phyloP scores from a whole-genome alignment of 2,888 invertebrate species.

The Drosophila phalerata region DNA sequence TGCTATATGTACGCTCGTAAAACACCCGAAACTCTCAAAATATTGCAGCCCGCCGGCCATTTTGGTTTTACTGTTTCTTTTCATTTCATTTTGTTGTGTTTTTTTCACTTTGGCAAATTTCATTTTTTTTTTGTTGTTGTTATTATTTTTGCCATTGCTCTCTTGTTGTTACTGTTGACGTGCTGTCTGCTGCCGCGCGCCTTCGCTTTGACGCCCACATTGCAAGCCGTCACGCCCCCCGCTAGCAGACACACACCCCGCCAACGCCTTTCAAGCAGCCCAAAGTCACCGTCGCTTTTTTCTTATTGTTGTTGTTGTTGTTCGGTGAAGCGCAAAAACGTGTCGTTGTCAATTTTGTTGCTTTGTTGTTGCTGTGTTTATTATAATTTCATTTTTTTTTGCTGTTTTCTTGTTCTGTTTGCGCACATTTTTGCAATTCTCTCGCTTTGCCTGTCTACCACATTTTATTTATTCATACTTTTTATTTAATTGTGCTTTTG shows the following conservation, averaged over 20 bases:
- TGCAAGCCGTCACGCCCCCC: conserved; percentile 30
- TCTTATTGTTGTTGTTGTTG: conserved; percentile 25
- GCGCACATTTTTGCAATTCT: conserved; percentile 41
- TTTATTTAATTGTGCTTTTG: neutral
- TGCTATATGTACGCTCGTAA: conserved; percentile 1
- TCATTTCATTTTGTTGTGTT: neutral
- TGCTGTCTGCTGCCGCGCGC: conserved; percentile 66
- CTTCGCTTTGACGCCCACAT: conserved; percentile 51
- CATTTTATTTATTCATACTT: conserved; percentile 21
- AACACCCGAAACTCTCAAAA: conserved; percentile 62
- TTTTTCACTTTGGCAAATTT: conserved; percentile 64
- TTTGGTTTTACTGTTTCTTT: conserved; percentile 60
- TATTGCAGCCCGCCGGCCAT: conserved; percentile 71
- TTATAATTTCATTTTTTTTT: conserved; percentile 6
- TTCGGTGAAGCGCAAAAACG: conserved; percentile 71
- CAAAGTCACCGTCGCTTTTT: conserved; percentile 10
- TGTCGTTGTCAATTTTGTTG: conserved; percentile 60
- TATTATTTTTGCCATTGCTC: conserved; percentile 39
- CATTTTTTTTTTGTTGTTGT: conserved; percentile 5
- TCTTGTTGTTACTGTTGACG: conserved; percentile 41
- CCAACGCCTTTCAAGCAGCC: conserved; percentile 2
- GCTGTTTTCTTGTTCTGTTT: conserved; percentile 18
- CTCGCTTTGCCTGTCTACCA: conserved; percentile 17
- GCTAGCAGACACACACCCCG: conserved; percentile 11
- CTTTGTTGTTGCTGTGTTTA: conserved; percentile 25